Evolutionary conservation across 2,888 invertebrate genomes (phyloP), one percentile per base, ranked within the genome.

Genomic region (Nomada hirtipes): DNA sequence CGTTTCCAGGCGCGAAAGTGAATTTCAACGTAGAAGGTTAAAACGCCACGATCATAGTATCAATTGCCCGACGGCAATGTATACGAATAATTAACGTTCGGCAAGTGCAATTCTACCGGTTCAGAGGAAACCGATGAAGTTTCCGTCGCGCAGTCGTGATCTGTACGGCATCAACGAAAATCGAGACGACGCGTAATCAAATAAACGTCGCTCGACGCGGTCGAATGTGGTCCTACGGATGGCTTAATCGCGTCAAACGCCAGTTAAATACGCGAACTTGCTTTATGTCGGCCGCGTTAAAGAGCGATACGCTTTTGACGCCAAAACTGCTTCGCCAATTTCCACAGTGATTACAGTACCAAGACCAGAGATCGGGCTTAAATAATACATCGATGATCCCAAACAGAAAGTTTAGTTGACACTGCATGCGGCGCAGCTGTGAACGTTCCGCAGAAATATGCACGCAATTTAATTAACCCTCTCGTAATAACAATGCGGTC

Each of bases 41-140:
- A 50, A 50, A 11, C 10, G 20, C 20, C 23, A 9, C 36, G 7
- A 52, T 10, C 59, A 47, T 59, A 67, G 50, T 42, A 67, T 89
- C 89, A 91, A 91, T 91, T 89, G 89, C 83, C 86, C 83, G 88
- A 90, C 89, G 89, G 88, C 87, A 89, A 80, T 84, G 86, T 88
- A 90, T 88, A 91, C 89, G 87, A 91, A 89, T 85, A 70, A 71
- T 74, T 74, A 36, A 44, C 70, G 53, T 60, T 60, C n/a, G 26
- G 69, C 64, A 44, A 42, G 23, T 29, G 63, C 72, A 63, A 61
- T 57, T 61, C 50, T n/a, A n/a, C 55, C 50, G n/a, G n/a, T 42
- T 23, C n/a, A 36, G 57, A 76, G 61, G 26, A 26, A 26, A 26
- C 47, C 70, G 55, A 44, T 9, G n/a, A 36, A 61, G 55, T 63